Evolutionary conservation across 2,888 invertebrate species (phyloP), one percentile per base, ranked within the genome.

Genomic region (Julus scandinavius): DNA sequence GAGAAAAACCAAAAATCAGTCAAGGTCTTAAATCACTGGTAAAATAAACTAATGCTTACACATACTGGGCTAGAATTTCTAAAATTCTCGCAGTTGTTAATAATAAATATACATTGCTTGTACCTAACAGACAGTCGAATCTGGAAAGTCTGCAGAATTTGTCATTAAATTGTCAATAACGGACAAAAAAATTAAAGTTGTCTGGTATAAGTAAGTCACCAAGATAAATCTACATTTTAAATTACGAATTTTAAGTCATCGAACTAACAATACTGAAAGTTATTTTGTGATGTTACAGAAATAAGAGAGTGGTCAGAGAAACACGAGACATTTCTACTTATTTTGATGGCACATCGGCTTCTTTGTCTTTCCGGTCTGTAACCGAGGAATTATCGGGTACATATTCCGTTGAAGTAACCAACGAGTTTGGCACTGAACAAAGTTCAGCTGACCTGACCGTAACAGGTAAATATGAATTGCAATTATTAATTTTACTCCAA

Each of bases 371-470:
- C 90, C 95, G 95, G 90, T 95, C 96, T 85, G 95, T 95, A 88
- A 94, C 94, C n/a, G 92, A 93, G 85, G 96, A 96, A 91, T 95
- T 95, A 92, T 94, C 95, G 5, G 97, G 97, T 83, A 95, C 95
- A 87, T 98, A 97, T 93, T 96, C 95, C 91, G 95, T 98, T 84
- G 95, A 97, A 45, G 96, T 98, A 88, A 95, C 95, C 91, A 99
- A 99, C 92, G 97, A 98, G 92, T 95, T 95, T 91, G 99, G 99
- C 87, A 96, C 96, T 92, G 98, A 97, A 91, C 96, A 97, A 91
- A 96, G 96, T 1, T 95, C 95, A 85, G 97, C 98, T 86, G 95
- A 96, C 91, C 94, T 99, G 89, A 96, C 96, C 40, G 95, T 99
- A 15, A 95, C 94, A 90, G 93, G 94, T 93, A 91, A 91, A 91